Conservation (phyloP, 2,113 vertebrate species). For the Pomatorhinus ruficollis region DNA sequence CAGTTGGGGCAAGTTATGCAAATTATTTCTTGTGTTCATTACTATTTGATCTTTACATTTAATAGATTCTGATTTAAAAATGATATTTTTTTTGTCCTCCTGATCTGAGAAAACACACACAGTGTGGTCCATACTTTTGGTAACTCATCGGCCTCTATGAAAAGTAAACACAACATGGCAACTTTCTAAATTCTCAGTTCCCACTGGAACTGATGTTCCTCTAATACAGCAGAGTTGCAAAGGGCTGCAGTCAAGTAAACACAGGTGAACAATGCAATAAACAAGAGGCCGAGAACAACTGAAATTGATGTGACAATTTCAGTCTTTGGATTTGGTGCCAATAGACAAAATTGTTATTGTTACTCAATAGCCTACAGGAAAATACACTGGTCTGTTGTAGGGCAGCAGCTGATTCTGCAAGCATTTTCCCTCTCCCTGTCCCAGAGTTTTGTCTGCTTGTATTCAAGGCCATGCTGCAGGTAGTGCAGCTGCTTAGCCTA, state of each 20-base stretch:
- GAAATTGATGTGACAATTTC: background rate
- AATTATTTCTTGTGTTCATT: background rate
- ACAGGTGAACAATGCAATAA: background rate
- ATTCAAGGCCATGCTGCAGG: background rate
- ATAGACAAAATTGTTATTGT: background rate
- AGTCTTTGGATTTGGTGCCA: background rate
- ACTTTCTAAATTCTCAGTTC: background rate
- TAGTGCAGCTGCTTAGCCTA: background rate
- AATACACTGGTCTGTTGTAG: background rate
- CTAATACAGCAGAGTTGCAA: background rate
- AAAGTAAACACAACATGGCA: background rate
- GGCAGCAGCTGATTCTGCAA: background rate
- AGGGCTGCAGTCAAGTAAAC: background rate
- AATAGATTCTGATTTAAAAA: background rate
- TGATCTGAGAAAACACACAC: background rate
- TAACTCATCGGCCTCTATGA: background rate
- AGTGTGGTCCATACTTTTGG: background rate
- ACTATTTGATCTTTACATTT: background rate
- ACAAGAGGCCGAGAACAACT: background rate
- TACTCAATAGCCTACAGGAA: background rate
- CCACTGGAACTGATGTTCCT: background rate
- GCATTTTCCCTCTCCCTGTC: background rate
- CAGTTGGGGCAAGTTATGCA: background rate
- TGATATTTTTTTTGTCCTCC: background rate
- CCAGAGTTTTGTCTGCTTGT: background rate